Base-by-base conservation (phyloP, 2,888 invertebrate genomes). In the Neoitamus cyanurus region DNA sequence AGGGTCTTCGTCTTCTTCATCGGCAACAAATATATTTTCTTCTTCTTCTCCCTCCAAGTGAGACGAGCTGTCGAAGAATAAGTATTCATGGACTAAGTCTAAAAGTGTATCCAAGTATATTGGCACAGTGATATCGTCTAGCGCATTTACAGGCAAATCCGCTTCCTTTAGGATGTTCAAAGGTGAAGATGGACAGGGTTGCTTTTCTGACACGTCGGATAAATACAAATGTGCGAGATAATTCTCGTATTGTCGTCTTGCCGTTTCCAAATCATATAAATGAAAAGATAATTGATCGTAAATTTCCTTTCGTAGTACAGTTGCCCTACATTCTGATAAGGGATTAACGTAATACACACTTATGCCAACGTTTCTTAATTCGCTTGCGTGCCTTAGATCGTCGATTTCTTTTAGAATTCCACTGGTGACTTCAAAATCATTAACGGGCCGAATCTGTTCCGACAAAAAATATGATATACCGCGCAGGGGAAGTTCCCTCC, bases 51-150 rank as follows among this genome's bases (percentile, higher is more conserved):
- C n/a, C n/a, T n/a, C 42, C 5, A 42, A 5, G 0, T 42, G 5
- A 5, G 15, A 4, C n/a, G 42, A 15, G 15, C 1, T 42, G 1
- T 36, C 78, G 9, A 25, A 77, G 9, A 25, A 77, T 37, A 48
- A 30, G 28, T 13, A n/a, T 7, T 78, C 68, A 13, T 75, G 72
- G 28, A 85, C 36, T 7, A 36, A 25, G 58, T 84, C 46, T 4
- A 85, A 20, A 11, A 85, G 42, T 30, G 37, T n/a, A 30, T 85
- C 85, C 37, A 85, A 77, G 31, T 84, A 85, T 34, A 84, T 20
- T 3, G 83, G 84, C 15, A 85, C 31, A 20, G 25, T 69, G 30
- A 75, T 77, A 4, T 20, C n/a, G 37, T 85, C 85, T 25, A 68
- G 11, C 1, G 68, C 68, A 42, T 83, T 77, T 1, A 15, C 30